phyloP scores from a whole-genome alignment of 92 coral and sea anemone species.

The Muricea muricata region DNA sequence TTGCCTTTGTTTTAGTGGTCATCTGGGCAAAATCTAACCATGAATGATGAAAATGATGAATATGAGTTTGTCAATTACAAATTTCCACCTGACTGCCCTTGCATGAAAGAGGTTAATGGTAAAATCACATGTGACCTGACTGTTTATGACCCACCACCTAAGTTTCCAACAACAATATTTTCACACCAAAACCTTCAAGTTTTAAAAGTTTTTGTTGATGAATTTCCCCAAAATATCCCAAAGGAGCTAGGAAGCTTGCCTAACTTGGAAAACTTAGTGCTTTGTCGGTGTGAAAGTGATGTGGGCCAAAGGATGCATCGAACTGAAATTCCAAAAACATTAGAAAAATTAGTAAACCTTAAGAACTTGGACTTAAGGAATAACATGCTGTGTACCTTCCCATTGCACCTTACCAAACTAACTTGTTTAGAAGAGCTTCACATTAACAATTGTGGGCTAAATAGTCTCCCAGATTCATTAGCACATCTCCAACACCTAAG shows the following conservation, averaged over 20 bases:
- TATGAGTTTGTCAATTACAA: conserved; percentile 59
- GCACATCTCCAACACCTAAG: conserved; percentile 52
- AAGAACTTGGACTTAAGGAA: conserved; percentile 70
- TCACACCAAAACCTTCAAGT: conserved; percentile 63
- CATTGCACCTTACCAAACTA: conserved; percentile 71
- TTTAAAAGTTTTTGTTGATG: conserved; percentile 74
- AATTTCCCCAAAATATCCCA: conserved; percentile 63
- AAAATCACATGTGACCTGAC: conserved; percentile 69
- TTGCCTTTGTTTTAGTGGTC: not conserved
- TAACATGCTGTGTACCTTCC: conserved; percentile 75
- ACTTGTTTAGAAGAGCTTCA: conserved; percentile 69
- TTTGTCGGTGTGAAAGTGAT: conserved; percentile 65
- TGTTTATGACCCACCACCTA: conserved; percentile 66
- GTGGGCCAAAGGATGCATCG: conserved; percentile 46
- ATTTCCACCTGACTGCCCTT: conserved; percentile 55
- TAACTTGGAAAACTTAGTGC: conserved; percentile 62
- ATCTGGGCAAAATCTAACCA: not conserved
- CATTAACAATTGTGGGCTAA: conserved; percentile 73
- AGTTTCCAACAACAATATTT: conserved; percentile 63
- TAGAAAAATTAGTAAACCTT: conserved; percentile 57
- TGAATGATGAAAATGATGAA: conserved; percentile 44
- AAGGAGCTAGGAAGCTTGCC: conserved; percentile 60
- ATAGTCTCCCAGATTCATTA: conserved; percentile 69
- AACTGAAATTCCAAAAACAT: conserved; percentile 62
- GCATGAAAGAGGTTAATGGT: conserved; percentile 63